Percentiles rank a stretch among this genome's conserved stretches.
These are phyloP conservation scores for Galleria mellonella DNA, from an alignment of 1,140 invertebrate species.

Conservation along the genomic window DNA sequence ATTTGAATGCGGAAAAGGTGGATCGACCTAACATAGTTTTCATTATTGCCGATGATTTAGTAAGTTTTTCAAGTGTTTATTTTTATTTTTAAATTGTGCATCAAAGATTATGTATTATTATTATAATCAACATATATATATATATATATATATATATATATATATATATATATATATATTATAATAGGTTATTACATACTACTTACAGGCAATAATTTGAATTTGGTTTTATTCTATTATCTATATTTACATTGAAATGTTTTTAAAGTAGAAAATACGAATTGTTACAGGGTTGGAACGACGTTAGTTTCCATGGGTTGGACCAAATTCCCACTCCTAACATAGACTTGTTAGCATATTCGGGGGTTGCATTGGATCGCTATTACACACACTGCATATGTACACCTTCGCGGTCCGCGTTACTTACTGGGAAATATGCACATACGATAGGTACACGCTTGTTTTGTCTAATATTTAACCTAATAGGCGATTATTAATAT, in stretches of 20 bases:
- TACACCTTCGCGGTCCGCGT: constrained; percentile 84
- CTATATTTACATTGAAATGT: too few relatives aligned
- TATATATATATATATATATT: too few relatives aligned
- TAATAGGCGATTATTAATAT: too few relatives aligned
- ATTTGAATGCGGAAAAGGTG: neutral
- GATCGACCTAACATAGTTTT: constrained; percentile 77
- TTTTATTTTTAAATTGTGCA: too few relatives aligned
- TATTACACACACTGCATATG: constrained; percentile 84
- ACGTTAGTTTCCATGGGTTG: constrained; percentile 92
- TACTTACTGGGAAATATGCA: constrained; percentile 89
- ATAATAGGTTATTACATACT: too few relatives aligned
- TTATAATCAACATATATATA: too few relatives aligned
- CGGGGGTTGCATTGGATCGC: constrained; percentile 80
- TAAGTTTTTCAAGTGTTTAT: constrained; percentile 72
- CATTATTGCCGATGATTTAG: constrained; percentile 82
- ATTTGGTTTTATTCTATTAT: too few relatives aligned
- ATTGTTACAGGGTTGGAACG: constrained; percentile 86
- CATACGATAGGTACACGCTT: constrained; percentile 81
- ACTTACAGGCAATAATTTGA: too few relatives aligned
- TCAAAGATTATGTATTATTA: too few relatives aligned
- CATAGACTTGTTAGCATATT: constrained; percentile 87
- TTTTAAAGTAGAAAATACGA: too few relatives aligned
- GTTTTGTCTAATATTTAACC: neutral
- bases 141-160: too few relatives aligned
- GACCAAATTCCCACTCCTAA: constrained; percentile 90